phyloP scores from a whole-genome alignment of 92 coral and sea anemone genomes.

The Heteractis magnifica region DNA sequence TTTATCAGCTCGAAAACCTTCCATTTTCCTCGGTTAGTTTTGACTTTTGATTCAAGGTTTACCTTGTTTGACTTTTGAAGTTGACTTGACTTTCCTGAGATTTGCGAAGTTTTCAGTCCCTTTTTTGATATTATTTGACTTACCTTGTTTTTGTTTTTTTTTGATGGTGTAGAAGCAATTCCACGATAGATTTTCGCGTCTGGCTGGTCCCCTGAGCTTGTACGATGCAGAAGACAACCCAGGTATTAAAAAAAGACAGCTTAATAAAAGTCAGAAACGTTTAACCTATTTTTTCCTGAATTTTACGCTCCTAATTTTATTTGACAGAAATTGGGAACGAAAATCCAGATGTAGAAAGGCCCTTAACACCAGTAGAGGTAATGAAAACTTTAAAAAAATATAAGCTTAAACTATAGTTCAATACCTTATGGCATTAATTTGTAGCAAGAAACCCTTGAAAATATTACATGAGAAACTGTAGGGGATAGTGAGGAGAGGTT shows the following conservation, averaged over 20 bases:
- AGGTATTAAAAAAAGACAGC: constrained; percentile 40
- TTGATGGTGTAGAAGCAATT: constrained; percentile 68
- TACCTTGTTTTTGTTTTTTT: background rate
- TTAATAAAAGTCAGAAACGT: background rate
- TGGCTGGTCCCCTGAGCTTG: constrained; percentile 88
- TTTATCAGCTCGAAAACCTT: constrained; percentile 71
- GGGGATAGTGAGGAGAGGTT: too few relatives aligned
- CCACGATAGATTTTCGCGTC: constrained; percentile 79
- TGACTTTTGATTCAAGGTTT: background rate
- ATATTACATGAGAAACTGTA: too few relatives aligned
- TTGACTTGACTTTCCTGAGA: background rate
- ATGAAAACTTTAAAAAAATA: background rate
- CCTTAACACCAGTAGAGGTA: constrained; percentile 94
- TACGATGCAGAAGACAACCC: constrained; percentile 76
- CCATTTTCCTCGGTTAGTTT: constrained; percentile 79
- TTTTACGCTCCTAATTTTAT: background rate
- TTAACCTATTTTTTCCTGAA: background rate
- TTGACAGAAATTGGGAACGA: constrained; percentile 76
- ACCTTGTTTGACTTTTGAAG: background rate
- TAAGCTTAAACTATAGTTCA: background rate
- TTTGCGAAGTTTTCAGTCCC: background rate
- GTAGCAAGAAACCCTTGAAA: too few relatives aligned
- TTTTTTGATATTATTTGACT: background rate
- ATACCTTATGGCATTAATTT: background rate
- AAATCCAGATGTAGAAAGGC: constrained; percentile 82